Evolutionary conservation across 2,113 vertebrate species (phyloP), one percentile per base, ranked within the genome.

Genomic region (Regulus satrapa): DNA sequence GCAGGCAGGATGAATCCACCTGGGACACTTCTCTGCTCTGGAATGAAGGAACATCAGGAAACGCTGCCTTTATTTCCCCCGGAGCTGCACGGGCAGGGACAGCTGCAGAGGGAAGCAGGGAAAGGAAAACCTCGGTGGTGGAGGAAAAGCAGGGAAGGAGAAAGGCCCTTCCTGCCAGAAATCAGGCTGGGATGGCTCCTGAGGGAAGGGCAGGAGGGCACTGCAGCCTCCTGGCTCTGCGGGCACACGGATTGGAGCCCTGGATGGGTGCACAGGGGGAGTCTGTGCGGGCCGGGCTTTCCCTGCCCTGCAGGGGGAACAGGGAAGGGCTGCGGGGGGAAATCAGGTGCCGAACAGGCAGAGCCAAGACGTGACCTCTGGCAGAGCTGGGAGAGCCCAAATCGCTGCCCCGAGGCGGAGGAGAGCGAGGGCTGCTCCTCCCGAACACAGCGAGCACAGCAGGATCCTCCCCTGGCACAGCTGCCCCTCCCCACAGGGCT

Each of bases 361-460:
- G 54, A 83, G 56, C 28, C 4, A 2, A 66, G 45, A 23, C 10
- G 38, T 4, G 54, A 36, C 8, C 56, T 75, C 63, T 3, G 1
- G 66, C 38, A 48, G 72, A n/a, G 9, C 28, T 0, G 1, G 72
- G 40, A 69, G 28, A 64, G 51, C 45, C 88, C 13, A 54, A 82
- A 62, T 18, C 34, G 66, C 64, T 58, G 54, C 15, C 32, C 75
- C 54, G 61, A 36, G 11, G 0, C 61, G 19, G 51, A 28, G 16
- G 11, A 21, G 40, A 31, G 51, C 2, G 0, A 7, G 0, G 25
- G 73, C 48, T 2, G 32, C 11, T 16, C 31, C 23, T 14, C 15
- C 26, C 0, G 9, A 46, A 54, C 54, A 23, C 38, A n/a, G 4
- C 16, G 6, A 4, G 12, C 46, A 25, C 38, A 7, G n/a, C n/a